These are phyloP conservation scores for Solenopsis fugax DNA, from an alignment of 1,140 invertebrate genomes.

Conservation along the genomic window DNA sequence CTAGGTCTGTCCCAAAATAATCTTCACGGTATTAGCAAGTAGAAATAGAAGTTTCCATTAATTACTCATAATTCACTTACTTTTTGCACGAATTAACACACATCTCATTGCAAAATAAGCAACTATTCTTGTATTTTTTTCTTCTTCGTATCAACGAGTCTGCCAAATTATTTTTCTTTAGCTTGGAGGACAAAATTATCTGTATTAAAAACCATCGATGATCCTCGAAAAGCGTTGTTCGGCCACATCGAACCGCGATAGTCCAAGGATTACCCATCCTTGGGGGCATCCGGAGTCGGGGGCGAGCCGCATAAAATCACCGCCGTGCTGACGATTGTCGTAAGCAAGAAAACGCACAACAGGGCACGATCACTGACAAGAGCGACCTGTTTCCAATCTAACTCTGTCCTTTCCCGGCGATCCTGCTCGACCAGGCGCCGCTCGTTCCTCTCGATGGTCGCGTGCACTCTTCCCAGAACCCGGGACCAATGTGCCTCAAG, in stretches of 20 bases:
- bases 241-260: not conserved
- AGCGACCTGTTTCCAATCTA: constrained; percentile 93
- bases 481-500: constrained; percentile 89
- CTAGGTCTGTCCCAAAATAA: not conserved
- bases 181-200: not conserved
- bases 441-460: constrained; percentile 91
- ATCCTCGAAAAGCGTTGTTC: not conserved
- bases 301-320: constrained; percentile 89
- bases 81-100: not conserved
- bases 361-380: constrained; percentile 90
- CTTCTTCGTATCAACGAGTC: not conserved
- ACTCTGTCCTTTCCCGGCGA: constrained; percentile 88
- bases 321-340: constrained; percentile 89
- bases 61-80: not conserved
- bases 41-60: not conserved
- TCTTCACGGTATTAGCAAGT: not conserved
- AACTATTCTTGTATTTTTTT: not conserved
- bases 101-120: not conserved
- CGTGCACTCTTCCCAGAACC: constrained; percentile 90
- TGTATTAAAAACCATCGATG: not conserved
- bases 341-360: constrained; percentile 90
- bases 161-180: constrained; percentile 3
- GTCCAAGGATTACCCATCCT: constrained; percentile 61
- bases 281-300: constrained; percentile 65
- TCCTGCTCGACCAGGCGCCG: constrained; percentile 90